Evolutionary conservation across 1,140 invertebrate species (phyloP), one percentile per base, ranked within the genome.

Genomic region (Cotesia chilonis): DNA sequence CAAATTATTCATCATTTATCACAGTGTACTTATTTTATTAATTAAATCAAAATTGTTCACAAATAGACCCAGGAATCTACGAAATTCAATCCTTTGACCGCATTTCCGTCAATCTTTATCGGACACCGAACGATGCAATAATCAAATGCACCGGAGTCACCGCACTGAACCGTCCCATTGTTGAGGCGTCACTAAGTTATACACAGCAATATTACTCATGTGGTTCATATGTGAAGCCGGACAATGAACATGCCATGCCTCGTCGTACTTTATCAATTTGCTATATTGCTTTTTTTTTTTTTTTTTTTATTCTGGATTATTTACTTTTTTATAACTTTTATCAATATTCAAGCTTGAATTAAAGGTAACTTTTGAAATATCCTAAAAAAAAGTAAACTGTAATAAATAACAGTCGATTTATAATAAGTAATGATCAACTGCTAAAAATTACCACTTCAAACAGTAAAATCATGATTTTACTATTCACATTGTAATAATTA

Each of bases 51-150:
- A 47, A 10, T 47, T 10, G 4, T 47, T 47, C 35, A n/a, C 57
- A 59, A 20, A 59, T 59, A 52, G 51, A 52, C 20, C 38, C 37
- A 59, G 37, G 7, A 47, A 47, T 47, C 41, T 47, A 47, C 28
- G 37, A 36, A 59, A 38, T 68, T 35, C 20, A 59, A 36, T 37
- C 28, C 54, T 55, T 55, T 35, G 20, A 59, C 54, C n/a, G 54
- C 54, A 57, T 17, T 57, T 57, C 20, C 54, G n/a, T 55, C 51
- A 57, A 51, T 36, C 67, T 54, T 68, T 68, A 14, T 36, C 54
- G 54, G 52, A 61, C 14, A 59, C 52, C 54, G 36, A 68, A 54
- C 67, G 67, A 68, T 68, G 52, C 67, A 68, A 68, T 68, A 68
- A 68, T 57, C 54, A 35, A 68, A 68, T 68, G 52, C 52, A 68